A percentile compares a stretch with the other conserved stretches of the same genome.
Evolutionary conservation across 2,888 invertebrate genomes (phyloP).

Genomic region (Serrognathus titanus): DNA sequence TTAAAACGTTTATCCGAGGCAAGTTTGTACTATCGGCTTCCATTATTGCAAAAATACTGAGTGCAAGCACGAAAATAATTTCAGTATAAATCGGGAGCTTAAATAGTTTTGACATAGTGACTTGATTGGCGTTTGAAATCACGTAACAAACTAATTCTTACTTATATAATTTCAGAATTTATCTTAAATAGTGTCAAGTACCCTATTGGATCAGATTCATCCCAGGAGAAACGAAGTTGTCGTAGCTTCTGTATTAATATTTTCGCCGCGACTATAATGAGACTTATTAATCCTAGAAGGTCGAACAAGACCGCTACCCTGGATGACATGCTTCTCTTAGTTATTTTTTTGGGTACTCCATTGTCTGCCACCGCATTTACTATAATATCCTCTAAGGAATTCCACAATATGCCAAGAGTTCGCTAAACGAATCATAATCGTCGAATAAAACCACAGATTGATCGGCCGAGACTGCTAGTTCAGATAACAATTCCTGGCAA

Average conservation of each 20-base stretch:
- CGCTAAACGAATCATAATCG: background rate
- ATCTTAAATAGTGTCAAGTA: no score
- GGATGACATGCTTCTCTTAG: slow-evolving; percentile 20
- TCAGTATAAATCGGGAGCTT: no score
- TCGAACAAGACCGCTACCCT: slow-evolving; percentile 28
- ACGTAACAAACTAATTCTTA: no score
- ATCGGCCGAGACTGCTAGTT: background rate
- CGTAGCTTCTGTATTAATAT: slow-evolving; percentile 26
- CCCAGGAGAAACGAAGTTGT: slow-evolving; percentile 21
- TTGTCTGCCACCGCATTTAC: background rate
- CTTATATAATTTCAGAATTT: no score
- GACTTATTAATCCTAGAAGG: slow-evolving; percentile 27
- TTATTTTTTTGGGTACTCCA: background rate
- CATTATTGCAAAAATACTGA: no score
- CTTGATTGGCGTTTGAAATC: no score
- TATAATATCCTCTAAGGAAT: background rate
- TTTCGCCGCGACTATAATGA: slow-evolving; percentile 26
- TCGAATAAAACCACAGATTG: background rate
- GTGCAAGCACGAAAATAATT: no score
- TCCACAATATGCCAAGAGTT: background rate
- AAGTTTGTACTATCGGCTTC: no score
- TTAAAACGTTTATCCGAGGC: no score
- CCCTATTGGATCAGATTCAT: slow-evolving; percentile 20
- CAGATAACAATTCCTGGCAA: background rate
- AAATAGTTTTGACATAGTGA: no score